Evolutionary conservation across 2,113 vertebrate species (phyloP).

Genomic region (Pipa parva): DNA sequence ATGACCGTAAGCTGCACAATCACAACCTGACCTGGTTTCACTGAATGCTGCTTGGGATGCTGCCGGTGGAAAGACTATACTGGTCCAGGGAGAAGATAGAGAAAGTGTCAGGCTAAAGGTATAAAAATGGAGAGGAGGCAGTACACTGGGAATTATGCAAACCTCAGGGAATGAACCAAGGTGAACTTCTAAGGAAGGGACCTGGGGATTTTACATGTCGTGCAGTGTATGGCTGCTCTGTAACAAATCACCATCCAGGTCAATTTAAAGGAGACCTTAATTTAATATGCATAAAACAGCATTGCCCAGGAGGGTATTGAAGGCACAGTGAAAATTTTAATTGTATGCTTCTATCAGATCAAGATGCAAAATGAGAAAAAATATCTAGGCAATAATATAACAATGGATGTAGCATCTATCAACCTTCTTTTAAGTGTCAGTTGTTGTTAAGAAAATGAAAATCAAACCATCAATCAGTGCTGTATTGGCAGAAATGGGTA

Average conservation of each 20-base stretch:
- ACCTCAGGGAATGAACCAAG: conserved; percentile 3
- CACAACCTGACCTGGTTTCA: not conserved
- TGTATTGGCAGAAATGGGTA: too few species aligned
- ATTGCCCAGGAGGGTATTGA: not conserved
- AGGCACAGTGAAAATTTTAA: not conserved
- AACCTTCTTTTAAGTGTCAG: too few species aligned
- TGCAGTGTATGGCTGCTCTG: conserved; percentile 18
- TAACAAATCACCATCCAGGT: conserved; percentile 22
- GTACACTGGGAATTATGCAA: not conserved
- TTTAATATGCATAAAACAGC: not conserved
- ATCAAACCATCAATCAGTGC: too few species aligned
- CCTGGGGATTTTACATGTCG: conserved; percentile 35
- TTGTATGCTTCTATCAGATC: too few species aligned
- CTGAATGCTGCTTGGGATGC: not conserved
- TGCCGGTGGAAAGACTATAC: not conserved
- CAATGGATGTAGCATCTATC: too few species aligned
- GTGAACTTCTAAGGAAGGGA: conserved; percentile 37
- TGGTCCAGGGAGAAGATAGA: not conserved
- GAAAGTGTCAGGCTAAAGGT: not conserved
- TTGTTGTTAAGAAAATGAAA: too few species aligned
- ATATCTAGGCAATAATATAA: too few species aligned
- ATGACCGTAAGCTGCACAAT: not conserved
- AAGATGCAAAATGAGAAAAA: too few species aligned
- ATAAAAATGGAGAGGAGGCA: conserved; percentile 1
- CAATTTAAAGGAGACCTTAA: not conserved